Conservation (phyloP, 2,888 invertebrate species). For the Nomada fucata region DNA sequence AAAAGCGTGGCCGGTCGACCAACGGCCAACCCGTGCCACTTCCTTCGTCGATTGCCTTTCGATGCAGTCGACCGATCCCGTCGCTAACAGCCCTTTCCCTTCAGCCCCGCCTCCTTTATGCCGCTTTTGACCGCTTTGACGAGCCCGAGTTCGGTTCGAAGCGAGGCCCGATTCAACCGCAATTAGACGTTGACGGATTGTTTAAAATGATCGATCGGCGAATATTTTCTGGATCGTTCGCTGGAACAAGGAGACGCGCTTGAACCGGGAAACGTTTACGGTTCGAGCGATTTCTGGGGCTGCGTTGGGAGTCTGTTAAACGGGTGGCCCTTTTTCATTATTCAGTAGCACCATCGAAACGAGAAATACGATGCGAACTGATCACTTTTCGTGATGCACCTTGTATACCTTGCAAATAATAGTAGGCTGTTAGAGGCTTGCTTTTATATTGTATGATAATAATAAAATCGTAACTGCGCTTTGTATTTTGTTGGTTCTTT, state of each 20-base stretch:
- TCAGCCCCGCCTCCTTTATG: conserved; percentile 1
- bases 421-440: too few relatives aligned
- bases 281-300: not conserved
- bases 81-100: conserved; percentile 37
- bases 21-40: conserved; percentile 67
- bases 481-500: too few relatives aligned
- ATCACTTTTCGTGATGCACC: too few relatives aligned
- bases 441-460: too few relatives aligned
- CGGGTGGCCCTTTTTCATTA: too few relatives aligned
- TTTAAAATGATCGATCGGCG: conserved; percentile 33
- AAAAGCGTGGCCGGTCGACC: conserved; percentile 65
- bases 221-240: not conserved
- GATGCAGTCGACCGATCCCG: conserved; percentile 57
- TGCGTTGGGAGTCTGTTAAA: not conserved
- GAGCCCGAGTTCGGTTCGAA: conserved; percentile 2
- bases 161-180: not conserved
- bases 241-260: not conserved
- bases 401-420: too few relatives aligned
- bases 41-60: conserved; percentile 70
- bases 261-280: not conserved
- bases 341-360: too few relatives aligned
- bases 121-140: conserved; percentile 43
- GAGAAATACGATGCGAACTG: too few relatives aligned
- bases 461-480: too few relatives aligned
- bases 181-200: conserved; percentile 45